Evolutionary conservation across 2,113 vertebrate species (phyloP).

Genomic region (Promerops cafer): DNA sequence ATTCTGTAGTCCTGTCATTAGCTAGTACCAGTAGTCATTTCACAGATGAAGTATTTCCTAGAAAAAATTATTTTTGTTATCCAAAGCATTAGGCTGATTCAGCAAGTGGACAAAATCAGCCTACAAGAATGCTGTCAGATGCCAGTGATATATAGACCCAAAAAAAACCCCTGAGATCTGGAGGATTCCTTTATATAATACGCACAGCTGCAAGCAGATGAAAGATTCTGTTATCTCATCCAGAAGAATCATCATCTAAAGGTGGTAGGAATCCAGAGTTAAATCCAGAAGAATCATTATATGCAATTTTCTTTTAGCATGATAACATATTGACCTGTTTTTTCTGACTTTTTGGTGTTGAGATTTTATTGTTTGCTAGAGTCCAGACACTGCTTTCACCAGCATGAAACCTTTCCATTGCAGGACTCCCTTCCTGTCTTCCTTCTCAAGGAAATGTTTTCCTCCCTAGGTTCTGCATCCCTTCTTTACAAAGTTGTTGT

Average conservation of each 20-base stretch:
- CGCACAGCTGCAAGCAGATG: not conserved
- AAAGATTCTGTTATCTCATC: not conserved
- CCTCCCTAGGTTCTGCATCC: not conserved
- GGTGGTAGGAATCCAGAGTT: not conserved
- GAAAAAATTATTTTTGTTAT: not conserved
- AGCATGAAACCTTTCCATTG: not conserved
- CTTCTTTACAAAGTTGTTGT: not conserved
- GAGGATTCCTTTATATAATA: not conserved
- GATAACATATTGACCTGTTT: accelerated
- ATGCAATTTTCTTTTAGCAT: not conserved
- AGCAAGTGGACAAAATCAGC: not conserved
- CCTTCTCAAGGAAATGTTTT: not conserved
- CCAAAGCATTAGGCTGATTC: not conserved
- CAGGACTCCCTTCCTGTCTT: not conserved
- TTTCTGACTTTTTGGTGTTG: not conserved
- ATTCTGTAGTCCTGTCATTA: not conserved
- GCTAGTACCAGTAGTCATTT: not conserved
- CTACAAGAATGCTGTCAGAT: not conserved
- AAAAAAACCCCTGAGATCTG: not conserved
- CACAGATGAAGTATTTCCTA: not conserved
- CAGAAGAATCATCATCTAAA: not conserved
- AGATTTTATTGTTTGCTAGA: not conserved
- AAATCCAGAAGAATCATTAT: not conserved
- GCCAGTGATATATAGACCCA: accelerated
- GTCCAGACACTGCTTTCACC: not conserved